These are phyloP conservation scores for Dioctria linearis DNA, from an alignment of 2,888 invertebrate species.

Conservation along the genomic window DNA sequence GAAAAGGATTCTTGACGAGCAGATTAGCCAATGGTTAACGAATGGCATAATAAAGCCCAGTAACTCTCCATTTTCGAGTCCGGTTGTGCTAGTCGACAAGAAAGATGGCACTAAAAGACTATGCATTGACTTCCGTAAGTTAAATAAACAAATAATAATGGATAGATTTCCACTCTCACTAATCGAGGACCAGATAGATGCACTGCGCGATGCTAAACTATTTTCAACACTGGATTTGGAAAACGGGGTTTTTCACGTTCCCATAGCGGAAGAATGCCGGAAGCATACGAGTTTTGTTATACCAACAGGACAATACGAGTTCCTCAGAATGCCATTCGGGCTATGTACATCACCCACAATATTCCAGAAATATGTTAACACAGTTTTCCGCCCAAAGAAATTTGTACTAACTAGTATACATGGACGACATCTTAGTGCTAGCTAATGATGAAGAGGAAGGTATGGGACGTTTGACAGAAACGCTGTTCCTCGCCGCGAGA, in stretches of 20 bases:
- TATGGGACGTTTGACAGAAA: neutral
- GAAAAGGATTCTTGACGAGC: too few species aligned
- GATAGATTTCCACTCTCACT: slow-evolving; percentile 65
- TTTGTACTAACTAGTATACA: slow-evolving; percentile 14
- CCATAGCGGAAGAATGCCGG: slow-evolving; percentile 60
- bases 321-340: neutral
- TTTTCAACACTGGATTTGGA: slow-evolving; percentile 64
- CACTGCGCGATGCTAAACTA: slow-evolving; percentile 60
- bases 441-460: neutral
- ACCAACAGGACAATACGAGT: slow-evolving; percentile 20
- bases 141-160: slow-evolving; percentile 64
- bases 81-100: slow-evolving; percentile 59
- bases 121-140: slow-evolving; percentile 66
- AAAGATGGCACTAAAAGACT: slow-evolving; percentile 53
- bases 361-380: slow-evolving; percentile 17
- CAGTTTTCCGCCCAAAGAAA: slow-evolving; percentile 15
- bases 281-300: slow-evolving; percentile 55
- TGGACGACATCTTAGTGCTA: neutral
- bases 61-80: too few species aligned
- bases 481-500: neutral
- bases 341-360: neutral
- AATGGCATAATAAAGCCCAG: too few species aligned
- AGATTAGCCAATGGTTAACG: too few species aligned
- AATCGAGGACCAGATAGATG: slow-evolving; percentile 66
- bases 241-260: slow-evolving; percentile 65